Base-by-base conservation (phyloP, 2,888 invertebrate species). In the Phragmatobia fuliginosa region DNA sequence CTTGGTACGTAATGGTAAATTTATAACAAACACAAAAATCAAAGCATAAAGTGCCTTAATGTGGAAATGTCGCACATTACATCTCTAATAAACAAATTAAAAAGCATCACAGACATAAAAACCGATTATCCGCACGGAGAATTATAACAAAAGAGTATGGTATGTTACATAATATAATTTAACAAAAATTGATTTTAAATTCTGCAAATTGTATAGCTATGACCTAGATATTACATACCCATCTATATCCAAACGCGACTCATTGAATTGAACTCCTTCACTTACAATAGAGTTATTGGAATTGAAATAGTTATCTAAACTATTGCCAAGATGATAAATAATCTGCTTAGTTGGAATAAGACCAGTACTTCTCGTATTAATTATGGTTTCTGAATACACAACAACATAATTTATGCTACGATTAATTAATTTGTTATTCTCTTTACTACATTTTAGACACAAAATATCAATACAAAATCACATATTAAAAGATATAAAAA, bases 221-320 rank as follows among this genome's bases (percentile, higher is more conserved):
- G 28, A n/a, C 28, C 33, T 67, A 36, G 21, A 63, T n/a, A n/a
- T n/a, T 49, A 32, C 65, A 64, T 66, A 49, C 68, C 65, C 66
- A n/a, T 77, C 68, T 72, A 71, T 72, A 68, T 72, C 74, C 33
- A 68, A 62, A 28, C 61, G 71, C 70, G 73, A 70, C 62, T 72
- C 77, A 79, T 74, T 73, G 79, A 74, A 72, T 66, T 66, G n/a
- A n/a, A n/a, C n/a, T 71, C 70, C 72, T 75, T 74, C 69, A 76
- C 64, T 78, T 75, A 79, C 80, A 81, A 80, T 79, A 72, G 77
- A 77, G 66, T 75, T 79, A 79, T 82, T 77, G 74, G 72, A 79
- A 79, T 80, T 82, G 82, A 77, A 80, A 82, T 82, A 82, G 82
- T 80, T 80, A 72, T 73, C 62, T 72, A 75, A 80, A 80, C 82